Base-by-base conservation (phyloP, 2,113 vertebrate genomes). In the Clarias gariepinus region DNA sequence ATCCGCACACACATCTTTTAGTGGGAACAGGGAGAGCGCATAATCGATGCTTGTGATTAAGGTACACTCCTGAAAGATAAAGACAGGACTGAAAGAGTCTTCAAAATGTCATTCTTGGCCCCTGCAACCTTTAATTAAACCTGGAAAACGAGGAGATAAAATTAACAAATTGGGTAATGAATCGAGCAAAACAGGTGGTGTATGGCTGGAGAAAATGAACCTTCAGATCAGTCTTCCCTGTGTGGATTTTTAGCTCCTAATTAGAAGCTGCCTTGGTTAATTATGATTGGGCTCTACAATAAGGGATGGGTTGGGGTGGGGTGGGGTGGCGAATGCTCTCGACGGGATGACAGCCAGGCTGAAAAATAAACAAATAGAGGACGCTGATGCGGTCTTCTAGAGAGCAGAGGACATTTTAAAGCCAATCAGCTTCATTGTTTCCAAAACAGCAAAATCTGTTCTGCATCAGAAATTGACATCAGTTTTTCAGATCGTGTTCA, bases 121-220 rank as follows among this genome's bases (percentile, higher is more conserved):
- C 92, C 91, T 91, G 92, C 91, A 94, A 90, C 91, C 93, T 92
- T 94, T 95, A 94, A 95, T 95, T 94, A 94, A 94, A 94, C 93
- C 92, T 92, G 71, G 89, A 93, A 90, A 94, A 93, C 66, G 52
- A 87, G 90, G 91, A 94, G 94, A 94, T 94, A 93, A 94, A 95
- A 94, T 94, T 92, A 95, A 94, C 93, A 95, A 95, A 95, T 96
- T 94, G 93, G 93, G 90, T 95, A 95, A 95, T 95, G 94, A 94
- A 94, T 94, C 87, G 92, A 93, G 92, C 92, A 91, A 94, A 95
- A 95, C 95, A 95, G 95, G 94, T 95, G 95, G 94, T 93, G 92
- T 93, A 93, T 93, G 94, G 94, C 92, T 92, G 91, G 93, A 89
- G 93, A 93, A 95, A 95, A 95, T 93, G 91, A 94, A 95, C 93